Evolutionary conservation across 64 coral and sea anemone species (phyloP), one percentile per base, ranked within the genome.

Genomic region (Orbicella faveolata): DNA sequence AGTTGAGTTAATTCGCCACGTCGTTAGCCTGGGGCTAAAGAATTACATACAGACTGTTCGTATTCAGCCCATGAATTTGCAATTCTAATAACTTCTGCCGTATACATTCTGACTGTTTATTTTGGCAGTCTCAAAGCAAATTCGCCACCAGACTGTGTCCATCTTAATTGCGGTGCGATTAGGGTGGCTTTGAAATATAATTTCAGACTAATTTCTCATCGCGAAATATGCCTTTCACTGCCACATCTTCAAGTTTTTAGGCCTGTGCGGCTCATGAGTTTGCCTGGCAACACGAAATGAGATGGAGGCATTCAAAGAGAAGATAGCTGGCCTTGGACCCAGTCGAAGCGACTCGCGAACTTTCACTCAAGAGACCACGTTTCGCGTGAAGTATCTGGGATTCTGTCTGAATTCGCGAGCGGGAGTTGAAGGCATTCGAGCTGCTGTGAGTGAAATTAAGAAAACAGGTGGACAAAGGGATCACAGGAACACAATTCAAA

Each of bases 351-450:
- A 78, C 59, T 94, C 92, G 13, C 26, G 33, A 9, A 48, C 63
- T 67, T 65, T 94, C 9, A 23, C 68, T 2, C 79, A 75, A 78
- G 80, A 94, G 52, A 4, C 79, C 4, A 15, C 79, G 26, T 94
- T 89, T 94, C 74, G 79, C 75, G 87, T 94, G 14, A 84, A 57
- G 19, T 94, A 94, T 70, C 44, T 94, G 75, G 92, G 92, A 35
- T 89, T 68, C 66, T 75, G 81, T 11, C 25, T 89, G 5, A 94
- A 94, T 35, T 67, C 87, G 23, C 41, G 70, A n/a, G 57, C 79
- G 15, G 92, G 92, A 21, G 35, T 84, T 36, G 79, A 65, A 16
- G 92, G 92, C 10, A 83, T 94, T 37, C 53, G 78, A 55, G 75
- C 37, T 33, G 87, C 92, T 36, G 37, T 94, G 8, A 20, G 79